These are phyloP conservation scores for Empidonax alnorum DNA, from an alignment of 2,113 vertebrate genomes.

Conservation along the genomic window DNA sequence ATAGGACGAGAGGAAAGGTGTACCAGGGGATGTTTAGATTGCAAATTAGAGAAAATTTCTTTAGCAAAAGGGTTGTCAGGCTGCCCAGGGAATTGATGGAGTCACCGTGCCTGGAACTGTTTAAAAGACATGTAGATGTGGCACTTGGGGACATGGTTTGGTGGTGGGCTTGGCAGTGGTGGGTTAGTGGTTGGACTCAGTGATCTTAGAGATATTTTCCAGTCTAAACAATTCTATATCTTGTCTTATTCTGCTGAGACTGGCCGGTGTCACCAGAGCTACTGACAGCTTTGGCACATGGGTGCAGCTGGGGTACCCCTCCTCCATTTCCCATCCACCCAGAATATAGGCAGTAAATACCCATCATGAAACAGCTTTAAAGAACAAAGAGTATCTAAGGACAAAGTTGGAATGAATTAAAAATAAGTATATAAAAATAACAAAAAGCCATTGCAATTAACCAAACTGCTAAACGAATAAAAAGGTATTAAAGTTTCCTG, in stretches of 20 bases:
- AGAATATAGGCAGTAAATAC: background rate
- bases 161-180: background rate
- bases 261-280: background rate
- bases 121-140: background rate
- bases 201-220: background rate
- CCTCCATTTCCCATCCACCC: background rate
- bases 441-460: background rate
- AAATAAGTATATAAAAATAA: background rate
- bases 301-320: background rate
- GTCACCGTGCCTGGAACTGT: background rate
- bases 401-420: background rate
- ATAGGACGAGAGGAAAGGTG: background rate
- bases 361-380: background rate
- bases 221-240: background rate
- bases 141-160: background rate
- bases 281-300: background rate
- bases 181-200: background rate
- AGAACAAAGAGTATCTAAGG: background rate
- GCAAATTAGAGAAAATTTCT: background rate
- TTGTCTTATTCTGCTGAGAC: background rate
- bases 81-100: background rate
- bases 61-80: background rate
- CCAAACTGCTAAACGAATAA: background rate
- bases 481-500: constrained; percentile 12
- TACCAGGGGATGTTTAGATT: background rate